Percentiles rank a stretch among this genome's conserved stretches.
Conservation (phyloP, 2,888 invertebrate genomes). For the Antheraea assamensis region DNA sequence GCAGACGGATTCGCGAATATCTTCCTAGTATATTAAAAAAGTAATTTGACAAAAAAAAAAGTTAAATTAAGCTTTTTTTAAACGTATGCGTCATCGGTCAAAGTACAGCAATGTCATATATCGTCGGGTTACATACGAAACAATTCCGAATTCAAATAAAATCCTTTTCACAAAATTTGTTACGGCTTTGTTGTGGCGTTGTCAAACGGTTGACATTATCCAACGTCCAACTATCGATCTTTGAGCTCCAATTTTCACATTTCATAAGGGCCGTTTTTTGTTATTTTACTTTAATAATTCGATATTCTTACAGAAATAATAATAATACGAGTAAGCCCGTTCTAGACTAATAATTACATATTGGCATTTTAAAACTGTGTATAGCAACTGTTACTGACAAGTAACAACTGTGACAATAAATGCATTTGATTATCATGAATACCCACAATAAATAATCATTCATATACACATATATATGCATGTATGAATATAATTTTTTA, state of each 20-base stretch:
- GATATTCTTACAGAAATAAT: too few relatives aligned
- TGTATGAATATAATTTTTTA: too few relatives aligned
- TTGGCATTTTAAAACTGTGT: too few relatives aligned
- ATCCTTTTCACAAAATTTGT: conserved; percentile 1
- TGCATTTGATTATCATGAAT: too few relatives aligned
- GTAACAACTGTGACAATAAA: too few relatives aligned
- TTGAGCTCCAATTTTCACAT: background rate
- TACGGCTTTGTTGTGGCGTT: background rate
- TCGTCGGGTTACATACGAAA: background rate
- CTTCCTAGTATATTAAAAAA: background rate
- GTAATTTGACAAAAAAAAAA: background rate
- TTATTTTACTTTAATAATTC: too few relatives aligned
- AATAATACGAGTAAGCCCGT: too few relatives aligned
- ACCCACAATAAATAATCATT: too few relatives aligned
- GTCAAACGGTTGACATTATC: conserved; percentile 1
- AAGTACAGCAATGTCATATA: background rate
- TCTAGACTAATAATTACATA: too few relatives aligned
- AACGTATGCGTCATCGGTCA: background rate
- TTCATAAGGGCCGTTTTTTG: background rate
- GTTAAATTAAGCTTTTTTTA: background rate
- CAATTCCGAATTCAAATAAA: conserved; percentile 7
- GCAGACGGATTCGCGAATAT: too few relatives aligned
- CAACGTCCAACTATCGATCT: background rate
- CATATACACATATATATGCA: too few relatives aligned
- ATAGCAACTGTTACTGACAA: too few relatives aligned